A percentile compares a stretch with the other conserved stretches of the same genome.
Evolutionary conservation across 2,113 vertebrate species (phyloP).

Genomic region (Bubo blakistoni): DNA sequence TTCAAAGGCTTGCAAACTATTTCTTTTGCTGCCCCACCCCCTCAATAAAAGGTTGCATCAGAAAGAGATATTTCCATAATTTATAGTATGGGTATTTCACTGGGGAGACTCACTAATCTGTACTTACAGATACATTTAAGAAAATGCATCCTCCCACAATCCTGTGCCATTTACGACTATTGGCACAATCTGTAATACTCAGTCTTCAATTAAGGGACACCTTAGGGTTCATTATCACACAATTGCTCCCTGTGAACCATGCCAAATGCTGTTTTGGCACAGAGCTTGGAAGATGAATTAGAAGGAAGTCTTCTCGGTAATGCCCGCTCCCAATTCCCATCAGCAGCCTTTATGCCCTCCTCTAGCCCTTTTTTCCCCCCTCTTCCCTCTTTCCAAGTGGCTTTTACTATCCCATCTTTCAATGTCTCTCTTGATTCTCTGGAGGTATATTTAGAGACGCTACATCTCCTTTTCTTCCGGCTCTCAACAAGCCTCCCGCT

Average conservation of each 20-base stretch:
- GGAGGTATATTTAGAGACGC: conserved; percentile 80
- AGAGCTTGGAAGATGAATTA: conserved; percentile 84
- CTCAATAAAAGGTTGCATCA: conserved; percentile 78
- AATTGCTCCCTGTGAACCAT: conserved; percentile 86
- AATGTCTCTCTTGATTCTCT: conserved; percentile 76
- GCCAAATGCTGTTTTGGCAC: conserved; percentile 92
- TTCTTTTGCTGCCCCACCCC: conserved; percentile 59
- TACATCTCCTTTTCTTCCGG: conserved; percentile 74
- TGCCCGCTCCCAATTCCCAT: conserved; percentile 77
- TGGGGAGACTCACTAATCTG: conserved; percentile 81
- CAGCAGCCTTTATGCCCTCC: conserved; percentile 70
- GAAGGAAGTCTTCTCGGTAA: conserved; percentile 81
- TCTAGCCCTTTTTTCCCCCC: conserved; percentile 49
- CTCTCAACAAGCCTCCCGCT: conserved; percentile 59
- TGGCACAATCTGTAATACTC: conserved; percentile 82
- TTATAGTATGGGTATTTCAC: conserved; percentile 81
- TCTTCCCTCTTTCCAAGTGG: conserved; percentile 67
- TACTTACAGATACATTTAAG: conserved; percentile 92
- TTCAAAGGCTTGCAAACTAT: conserved; percentile 73
- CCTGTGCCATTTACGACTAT: conserved; percentile 82
- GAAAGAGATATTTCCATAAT: conserved; percentile 82
- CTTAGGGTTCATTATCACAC: conserved; percentile 90
- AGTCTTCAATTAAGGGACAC: conserved; percentile 91
- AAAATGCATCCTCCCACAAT: conserved; percentile 85
- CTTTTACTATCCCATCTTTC: conserved; percentile 78